Base-by-base conservation (phyloP, 2,113 vertebrate genomes). In the Hypomesus transpacificus region DNA sequence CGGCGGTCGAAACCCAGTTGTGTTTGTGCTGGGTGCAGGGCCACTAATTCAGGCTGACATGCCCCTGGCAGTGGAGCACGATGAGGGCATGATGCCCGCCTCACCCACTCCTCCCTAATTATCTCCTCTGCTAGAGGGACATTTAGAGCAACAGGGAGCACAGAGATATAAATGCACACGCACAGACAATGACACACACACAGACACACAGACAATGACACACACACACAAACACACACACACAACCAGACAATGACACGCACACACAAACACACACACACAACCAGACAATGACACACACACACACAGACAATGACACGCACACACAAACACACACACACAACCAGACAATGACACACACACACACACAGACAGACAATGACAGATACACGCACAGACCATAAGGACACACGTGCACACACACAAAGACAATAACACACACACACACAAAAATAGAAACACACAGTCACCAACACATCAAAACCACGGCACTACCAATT, bases 41-140 rank as follows among this genome's bases (percentile, higher is more conserved):
- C 62, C 62, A 53, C 24, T n/a, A 20, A 4, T 63, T 39, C 24
- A 18, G 50, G n/a, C 14, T 56, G 62, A 65, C 59, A 54, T 16
- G 18, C 11, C 24, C 73, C 64, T 66, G 51, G 24, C 39, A 26
- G 3, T 16, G 28, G 31, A 56, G 31, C 34, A 17, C 2, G 21
- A 28, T 17, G 54, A 9, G 53, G 21, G 34, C 22, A 39, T 16
- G 56, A 59, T 58, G 68, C 68, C 68, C 31, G n/a, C 54, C 58
- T 39, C 52, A 17, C 34, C 31, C 68, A 21, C 54, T 69, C 68
- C 68, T 34, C 31, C n/a, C 26, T 69, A 26, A 69, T 69, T 69
- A 69, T 21, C 56, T 56, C 28, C 28, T 34, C 9, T 34, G 28
- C 31, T 11, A 59, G 53, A 57, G 46, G 53, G 54, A 56, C 3